Evolutionary conservation across 2,888 invertebrate species (phyloP).

Genomic region (Chrysolina haemoptera): DNA sequence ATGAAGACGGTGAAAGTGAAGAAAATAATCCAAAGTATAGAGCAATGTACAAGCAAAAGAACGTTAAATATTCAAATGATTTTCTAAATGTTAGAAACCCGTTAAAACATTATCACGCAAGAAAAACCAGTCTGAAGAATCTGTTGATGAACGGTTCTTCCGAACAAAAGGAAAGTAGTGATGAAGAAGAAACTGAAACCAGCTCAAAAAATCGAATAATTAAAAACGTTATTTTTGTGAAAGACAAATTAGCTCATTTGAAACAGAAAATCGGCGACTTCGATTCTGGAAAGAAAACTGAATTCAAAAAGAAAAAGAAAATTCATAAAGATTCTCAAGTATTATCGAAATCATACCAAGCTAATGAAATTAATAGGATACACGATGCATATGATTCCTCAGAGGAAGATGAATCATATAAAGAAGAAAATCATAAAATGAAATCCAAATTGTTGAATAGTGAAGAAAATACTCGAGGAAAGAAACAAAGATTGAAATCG

Average conservation of each 20-base stretch:
- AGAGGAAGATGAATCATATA: neutral
- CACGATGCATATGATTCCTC: neutral
- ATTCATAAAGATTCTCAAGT: too few relatives aligned
- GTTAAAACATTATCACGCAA: neutral
- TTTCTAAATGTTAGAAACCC: neutral
- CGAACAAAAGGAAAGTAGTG: neutral
- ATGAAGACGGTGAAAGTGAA: slow-evolving; percentile 24
- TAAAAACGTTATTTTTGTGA: neutral
- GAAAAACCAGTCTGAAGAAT: neutral
- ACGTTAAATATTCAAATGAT: slow-evolving; percentile 26
- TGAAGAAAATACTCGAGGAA: neutral
- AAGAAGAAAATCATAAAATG: neutral
- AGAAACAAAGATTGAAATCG: neutral
- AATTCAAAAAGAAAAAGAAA: neutral
- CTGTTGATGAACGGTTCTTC: neutral
- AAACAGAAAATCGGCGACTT: slow-evolving; percentile 3
- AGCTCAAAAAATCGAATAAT: slow-evolving; percentile 22
- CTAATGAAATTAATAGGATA: neutral
- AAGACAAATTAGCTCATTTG: slow-evolving; percentile 1
- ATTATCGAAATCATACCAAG: neutral
- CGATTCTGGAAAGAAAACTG: neutral
- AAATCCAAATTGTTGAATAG: neutral
- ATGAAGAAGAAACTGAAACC: slow-evolving; percentile 36
- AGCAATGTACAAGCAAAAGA: slow-evolving; percentile 42
- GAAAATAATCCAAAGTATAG: slow-evolving; percentile 35